Base-by-base conservation (phyloP, 2,888 invertebrate species). In the Trichopoda pennipes region DNA sequence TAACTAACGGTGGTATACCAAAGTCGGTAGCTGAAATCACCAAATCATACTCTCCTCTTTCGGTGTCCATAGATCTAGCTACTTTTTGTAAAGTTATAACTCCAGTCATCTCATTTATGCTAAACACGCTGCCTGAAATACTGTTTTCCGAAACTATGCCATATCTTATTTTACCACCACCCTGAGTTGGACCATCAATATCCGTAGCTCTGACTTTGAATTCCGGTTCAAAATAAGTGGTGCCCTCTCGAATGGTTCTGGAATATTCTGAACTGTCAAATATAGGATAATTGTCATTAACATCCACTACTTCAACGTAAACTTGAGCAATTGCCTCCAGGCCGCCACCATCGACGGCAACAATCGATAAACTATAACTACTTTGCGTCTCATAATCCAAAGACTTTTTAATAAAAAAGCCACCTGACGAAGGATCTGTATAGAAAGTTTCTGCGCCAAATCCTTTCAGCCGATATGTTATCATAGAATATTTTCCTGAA, bases 321-420 rank as follows among this genome's bases (percentile, higher is more conserved):
- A 96, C 91, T 89, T 95, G 95, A 0, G 94, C 94, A 35, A 95
- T 94, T 0, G 95, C 93, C 16, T 94, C 93, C 85, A 93, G 93
- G 0, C 95, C 95, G 0, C 97, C 96, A 0, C 96, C 96, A 88
- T 97, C 97, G 83, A 93, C 93, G 0, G 96, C 97, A 83, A 95
- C 95, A 69, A 96, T 92, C 0, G 95, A 96, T 75, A 97, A 90
- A 77, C 95, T 95, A 85, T 95, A 97, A 77, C 94, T 94, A 85
- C 94, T 95, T 85, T 96, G 95, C 14, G 93, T 93, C 88, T 97
- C 97, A 87, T 95, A 95, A 88, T 97, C 96, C 58, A 97, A 90
- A 8, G 90, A 86, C 82, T 93, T 93, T 0, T 92, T 92, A 0
- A 96, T 93, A 79, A 92, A 94, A 10, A 97, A 89, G 8, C 94